Evolutionary conservation across 1,140 invertebrate genomes (phyloP).

Genomic region (Uloborus diversus): DNA sequence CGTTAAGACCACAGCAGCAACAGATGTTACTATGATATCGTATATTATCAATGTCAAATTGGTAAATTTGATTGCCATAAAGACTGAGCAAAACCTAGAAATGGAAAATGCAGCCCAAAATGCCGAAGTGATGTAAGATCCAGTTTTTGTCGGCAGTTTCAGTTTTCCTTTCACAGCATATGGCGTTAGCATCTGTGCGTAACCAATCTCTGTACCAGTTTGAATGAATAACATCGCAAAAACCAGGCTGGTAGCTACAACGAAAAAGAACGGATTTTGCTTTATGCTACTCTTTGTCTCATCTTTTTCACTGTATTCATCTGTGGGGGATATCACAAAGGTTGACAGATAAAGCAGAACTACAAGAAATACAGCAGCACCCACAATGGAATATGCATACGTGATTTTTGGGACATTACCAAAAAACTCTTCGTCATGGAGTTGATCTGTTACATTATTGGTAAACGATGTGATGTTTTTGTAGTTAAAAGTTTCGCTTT

Average conservation of each 20-base stretch:
- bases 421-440: not conserved
- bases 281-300: constrained; percentile 47
- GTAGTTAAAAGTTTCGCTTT: no score
- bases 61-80: constrained; percentile 64
- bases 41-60: constrained; percentile 64
- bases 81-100: constrained; percentile 66
- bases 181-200: constrained; percentile 66
- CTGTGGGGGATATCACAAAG: constrained; percentile 64
- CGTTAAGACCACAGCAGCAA: constrained; percentile 65
- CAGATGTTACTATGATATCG: constrained; percentile 63
- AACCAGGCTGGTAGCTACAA: constrained; percentile 63
- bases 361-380: constrained; percentile 4
- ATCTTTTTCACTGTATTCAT: constrained; percentile 60
- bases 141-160: constrained; percentile 62
- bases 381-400: constrained; percentile 28
- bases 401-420: not conserved
- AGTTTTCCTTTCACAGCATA: constrained; percentile 63
- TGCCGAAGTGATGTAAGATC: constrained; percentile 65
- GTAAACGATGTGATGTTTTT: not conserved
- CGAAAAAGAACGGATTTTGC: constrained; percentile 49
- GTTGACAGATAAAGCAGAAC: constrained; percentile 58
- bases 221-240: constrained; percentile 67
- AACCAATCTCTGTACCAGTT: constrained; percentile 68
- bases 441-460: not conserved
- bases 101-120: constrained; percentile 69